Conservation (phyloP, 2,888 invertebrate genomes). For the Dryomyza anilis region DNA sequence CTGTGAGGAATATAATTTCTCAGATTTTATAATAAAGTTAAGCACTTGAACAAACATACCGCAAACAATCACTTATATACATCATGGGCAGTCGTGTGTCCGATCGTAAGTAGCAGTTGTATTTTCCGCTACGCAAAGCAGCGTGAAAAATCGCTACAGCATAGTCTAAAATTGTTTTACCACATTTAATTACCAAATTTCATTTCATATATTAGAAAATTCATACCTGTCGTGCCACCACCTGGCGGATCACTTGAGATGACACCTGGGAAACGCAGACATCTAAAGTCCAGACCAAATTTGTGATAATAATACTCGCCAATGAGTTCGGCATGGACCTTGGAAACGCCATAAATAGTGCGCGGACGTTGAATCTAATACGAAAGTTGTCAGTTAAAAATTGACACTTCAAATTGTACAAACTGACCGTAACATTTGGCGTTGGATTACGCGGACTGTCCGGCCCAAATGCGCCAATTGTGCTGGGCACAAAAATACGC, state of each 20-base stretch:
- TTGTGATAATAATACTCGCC: slow-evolving; percentile 89
- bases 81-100: slow-evolving; percentile 92
- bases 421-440: slow-evolving; percentile 80
- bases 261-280: slow-evolving; percentile 89
- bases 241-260: slow-evolving; percentile 89
- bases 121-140: slow-evolving; percentile 74
- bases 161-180: no score
- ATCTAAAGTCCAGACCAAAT: slow-evolving; percentile 89
- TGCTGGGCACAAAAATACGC: slow-evolving; percentile 87
- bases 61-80: slow-evolving; percentile 79
- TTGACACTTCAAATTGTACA: slow-evolving; percentile 12
- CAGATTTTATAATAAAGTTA: no score
- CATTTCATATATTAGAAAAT: no score
- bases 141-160: slow-evolving; percentile 93
- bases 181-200: no score
- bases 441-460: slow-evolving; percentile 90
- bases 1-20: slow-evolving; percentile 46
- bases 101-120: slow-evolving; percentile 81
- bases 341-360: slow-evolving; percentile 92
- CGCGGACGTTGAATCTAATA: slow-evolving; percentile 62
- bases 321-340: slow-evolving; percentile 86
- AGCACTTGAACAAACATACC: slow-evolving; percentile 40
- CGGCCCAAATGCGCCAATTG: slow-evolving; percentile 93
- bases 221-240: slow-evolving; percentile 89
- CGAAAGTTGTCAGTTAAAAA: not conserved